Evolutionary conservation across 2,113 vertebrate species (phyloP).

Genomic region (Phycodurus eques): DNA sequence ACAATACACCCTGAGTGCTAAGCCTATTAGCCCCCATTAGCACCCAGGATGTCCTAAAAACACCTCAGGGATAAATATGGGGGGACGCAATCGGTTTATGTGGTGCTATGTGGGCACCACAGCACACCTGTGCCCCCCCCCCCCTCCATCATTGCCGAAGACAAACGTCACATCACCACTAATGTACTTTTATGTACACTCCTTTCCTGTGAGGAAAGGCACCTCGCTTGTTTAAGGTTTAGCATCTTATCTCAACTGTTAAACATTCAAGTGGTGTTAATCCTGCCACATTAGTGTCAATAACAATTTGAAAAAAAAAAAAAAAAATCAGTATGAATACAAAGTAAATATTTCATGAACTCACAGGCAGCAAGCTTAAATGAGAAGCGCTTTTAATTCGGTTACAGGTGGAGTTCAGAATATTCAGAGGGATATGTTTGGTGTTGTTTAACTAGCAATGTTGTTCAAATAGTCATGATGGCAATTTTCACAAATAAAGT

Average conservation of each 20-base stretch:
- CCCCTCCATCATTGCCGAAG: slow-evolving; percentile 17
- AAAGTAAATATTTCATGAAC: not conserved
- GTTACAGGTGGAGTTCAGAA: not conserved
- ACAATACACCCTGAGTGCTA: slow-evolving; percentile 86
- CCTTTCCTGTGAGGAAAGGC: slow-evolving; percentile 4
- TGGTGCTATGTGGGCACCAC: slow-evolving; percentile 56
- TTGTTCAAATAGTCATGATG: not conserved
- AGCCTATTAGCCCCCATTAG: slow-evolving; percentile 91
- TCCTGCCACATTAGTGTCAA: not conserved
- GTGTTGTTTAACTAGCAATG: not conserved
- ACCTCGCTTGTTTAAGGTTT: not conserved
- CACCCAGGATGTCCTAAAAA: slow-evolving; percentile 77
- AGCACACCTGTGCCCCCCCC: slow-evolving; percentile 35
- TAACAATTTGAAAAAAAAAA: not conserved
- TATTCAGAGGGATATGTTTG: not conserved
- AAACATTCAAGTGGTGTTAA: slow-evolving; percentile 6
- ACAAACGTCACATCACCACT: slow-evolving; percentile 9
- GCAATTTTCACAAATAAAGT: not conserved
- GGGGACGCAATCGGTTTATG: slow-evolving; percentile 69
- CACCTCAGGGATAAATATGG: slow-evolving; percentile 76
- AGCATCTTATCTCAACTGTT: not conserved
- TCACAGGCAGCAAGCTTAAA: not conserved
- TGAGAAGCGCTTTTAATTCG: not conserved
- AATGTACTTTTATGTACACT: not conserved
- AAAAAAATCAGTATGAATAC: not conserved